Evolutionary conservation across 2,888 invertebrate genomes (phyloP), one percentile per base, ranked within the genome.

Genomic region (Dryococelus australis): DNA sequence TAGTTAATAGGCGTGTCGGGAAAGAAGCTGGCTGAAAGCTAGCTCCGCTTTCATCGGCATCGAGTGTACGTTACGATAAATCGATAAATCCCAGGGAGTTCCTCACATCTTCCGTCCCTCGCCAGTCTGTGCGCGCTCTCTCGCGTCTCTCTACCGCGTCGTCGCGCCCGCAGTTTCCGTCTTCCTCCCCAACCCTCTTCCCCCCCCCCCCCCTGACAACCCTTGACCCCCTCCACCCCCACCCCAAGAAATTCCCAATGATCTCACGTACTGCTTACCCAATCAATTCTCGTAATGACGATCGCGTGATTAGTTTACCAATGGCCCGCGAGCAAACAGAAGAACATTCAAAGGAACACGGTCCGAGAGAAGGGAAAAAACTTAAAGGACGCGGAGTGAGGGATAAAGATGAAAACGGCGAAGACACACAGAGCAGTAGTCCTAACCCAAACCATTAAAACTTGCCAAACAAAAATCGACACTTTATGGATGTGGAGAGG

Each of bases 51-150:
- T 83, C 43, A 28, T 24, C 24, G 28, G 28, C 13, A 24, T 28
- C 28, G 83, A 83, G 43, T 24, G 24, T 35, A 83, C 83, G 28
- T 83, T 83, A 24, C 83, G 83, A 83, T 83, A 35, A 35, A 83
- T 83, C 83, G 83, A 83, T 83, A 83, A 83, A 83, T 83, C 83
- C 83, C 83, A 35, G 83, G 83, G 83, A 83, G 83, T 83, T 83
- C 43, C 83, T 43, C 83, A 24, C 83, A 24, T 83, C 43, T 5
- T 35, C 83, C 80, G 13, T 80, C 28, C 13, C 43, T 83, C 83
- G 24, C 65, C 65, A 65, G n/a, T 65, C 65, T 20, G 65, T 24
- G 65, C 8, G 8, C 24, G 65, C 80, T 80, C 80, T n/a, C 80
- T 80, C n/a, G 80, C 16, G 47, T 13, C 35, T 35, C 35, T 35